Base-by-base conservation (phyloP, 2,113 vertebrate genomes). In the Melanerpes formicivorus region DNA sequence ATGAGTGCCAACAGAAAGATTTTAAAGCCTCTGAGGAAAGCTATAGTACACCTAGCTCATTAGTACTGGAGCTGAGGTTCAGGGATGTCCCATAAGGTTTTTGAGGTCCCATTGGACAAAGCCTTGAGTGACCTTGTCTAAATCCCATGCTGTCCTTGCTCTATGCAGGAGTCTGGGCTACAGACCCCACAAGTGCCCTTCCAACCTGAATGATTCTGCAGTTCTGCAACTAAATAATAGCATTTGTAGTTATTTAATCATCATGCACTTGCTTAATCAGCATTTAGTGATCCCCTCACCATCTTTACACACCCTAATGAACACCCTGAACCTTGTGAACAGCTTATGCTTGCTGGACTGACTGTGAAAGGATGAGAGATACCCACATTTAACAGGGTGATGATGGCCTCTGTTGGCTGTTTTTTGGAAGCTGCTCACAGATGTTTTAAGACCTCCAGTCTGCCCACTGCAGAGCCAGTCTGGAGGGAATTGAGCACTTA, bases 1-100 rank as follows among this genome's bases (percentile, higher is more conserved):
- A n/a, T 0, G 1, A 72, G 26, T 0, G 0, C 10, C 42, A 67
- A 42, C 4, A 66, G 26, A 56, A 64, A 84, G 64, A 52, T 18
- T 6, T 76, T 56, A 65, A 69, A 90, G 59, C 29, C 42, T 64
- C 42, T 64, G 75, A 67, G 58, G 65, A 79, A 84, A 79, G 62
- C 58, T 59, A 15, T 14, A 56, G 23, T 14, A 23, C 27, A 56
- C 44, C 37, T 32, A 54, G 59, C 44, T 86, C 52, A 60, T 16
- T 2, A 18, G 44, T 44, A 52, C 9, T 56, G 18, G 60, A 69
- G 37, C 44, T 64, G 65, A 76, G 30, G 32, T 73, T 86, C 64
- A 56, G 73, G 80, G 18, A 63, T n/a, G 44, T 62, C 55, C 60
- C 60, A 0, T 27, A 34, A 62, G 21, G 65, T 84, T 76, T 73